Base-by-base conservation (phyloP, 2,113 vertebrate genomes). In the Nyctereutes procyonoides region DNA sequence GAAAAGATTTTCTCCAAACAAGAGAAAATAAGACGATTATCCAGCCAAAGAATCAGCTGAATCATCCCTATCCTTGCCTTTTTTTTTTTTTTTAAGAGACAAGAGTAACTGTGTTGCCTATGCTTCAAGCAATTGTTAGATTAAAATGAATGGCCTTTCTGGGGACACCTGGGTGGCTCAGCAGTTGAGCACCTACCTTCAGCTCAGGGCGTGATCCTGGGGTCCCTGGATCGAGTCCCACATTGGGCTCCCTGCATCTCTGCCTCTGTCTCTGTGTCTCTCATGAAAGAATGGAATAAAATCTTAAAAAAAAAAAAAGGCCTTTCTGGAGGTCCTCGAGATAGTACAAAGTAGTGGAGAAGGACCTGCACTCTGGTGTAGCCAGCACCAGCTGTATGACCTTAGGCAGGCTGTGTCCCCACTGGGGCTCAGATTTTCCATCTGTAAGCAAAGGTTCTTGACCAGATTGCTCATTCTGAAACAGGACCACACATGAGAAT, bases 1-100 rank as follows among this genome's bases (percentile, higher is more conserved):
- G 55, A 86, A 94, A 71, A 35, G 15, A n/a, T 62, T 94, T 86
- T 74, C 58, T 69, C 22, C 35, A 81, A 89, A 90, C 20, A 73
- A 73, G 24, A 83, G 55, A 48, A 65, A 35, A 58, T 2, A 10
- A 71, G 48, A 84, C 8, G 24, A 43, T 8, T 28, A 15, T 30
- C 26, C 35, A 53, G 62, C 22, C 35, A 53, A 83, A 16, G 53
- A 51, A 67, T 16, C 3, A 0, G 43, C 14, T 30, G 82, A 74
- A 20, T 43, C 32, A 51, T 4, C 20, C 14, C 1, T 13, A 13
- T 30, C 30, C 30, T 2, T 67, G 13, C 63, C 13, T 55, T 55
- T 65, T 12, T 3, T 63, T 35, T 53, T 5, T 55, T 74, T 74
- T 63, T 74, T 22, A 38, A 92, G 48, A 74, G 11, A 55, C 26